Evolutionary conservation across 1,140 invertebrate species (phyloP).

Genomic region (Drosophila teissieri): DNA sequence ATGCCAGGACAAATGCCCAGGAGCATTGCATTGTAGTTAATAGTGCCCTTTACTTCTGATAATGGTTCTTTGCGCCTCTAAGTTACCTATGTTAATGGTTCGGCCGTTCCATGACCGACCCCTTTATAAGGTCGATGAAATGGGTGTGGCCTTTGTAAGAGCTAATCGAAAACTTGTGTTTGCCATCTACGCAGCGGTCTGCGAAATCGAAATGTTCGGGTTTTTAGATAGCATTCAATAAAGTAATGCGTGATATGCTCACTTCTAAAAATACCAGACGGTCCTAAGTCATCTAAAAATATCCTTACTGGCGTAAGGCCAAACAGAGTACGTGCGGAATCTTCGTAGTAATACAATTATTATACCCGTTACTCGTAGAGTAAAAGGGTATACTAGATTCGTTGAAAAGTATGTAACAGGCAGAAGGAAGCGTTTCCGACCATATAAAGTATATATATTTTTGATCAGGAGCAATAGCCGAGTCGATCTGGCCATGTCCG

Average conservation of each 20-base stretch:
- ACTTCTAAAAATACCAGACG: conserved; percentile 16
- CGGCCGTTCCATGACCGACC: background rate
- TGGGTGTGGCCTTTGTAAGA: conserved; percentile 29
- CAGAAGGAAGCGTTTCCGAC: too few species aligned
- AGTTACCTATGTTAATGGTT: conserved; percentile 11
- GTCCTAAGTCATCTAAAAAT: background rate
- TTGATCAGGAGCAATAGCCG: too few species aligned
- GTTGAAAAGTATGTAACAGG: too few species aligned
- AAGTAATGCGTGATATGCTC: conserved; percentile 7
- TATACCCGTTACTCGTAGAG: too few species aligned
- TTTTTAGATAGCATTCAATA: conserved; percentile 16
- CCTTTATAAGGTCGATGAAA: conserved; percentile 32
- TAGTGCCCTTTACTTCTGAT: conserved; percentile 1
- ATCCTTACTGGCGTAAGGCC: too few species aligned
- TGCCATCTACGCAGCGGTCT: conserved; percentile 9
- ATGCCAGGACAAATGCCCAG: conserved; percentile 48
- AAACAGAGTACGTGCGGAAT: too few species aligned
- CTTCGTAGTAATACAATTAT: too few species aligned
- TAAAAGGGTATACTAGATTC: too few species aligned
- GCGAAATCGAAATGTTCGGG: conserved; percentile 6
- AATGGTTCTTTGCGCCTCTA: conserved; percentile 6
- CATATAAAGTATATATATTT: too few species aligned
- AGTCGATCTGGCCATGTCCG: too few species aligned
- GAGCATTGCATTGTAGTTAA: conserved; percentile 41
- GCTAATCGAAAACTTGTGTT: conserved; percentile 51